Conservation (phyloP, 2,797 vertebrate species). For the Hafferia zeledoni region DNA sequence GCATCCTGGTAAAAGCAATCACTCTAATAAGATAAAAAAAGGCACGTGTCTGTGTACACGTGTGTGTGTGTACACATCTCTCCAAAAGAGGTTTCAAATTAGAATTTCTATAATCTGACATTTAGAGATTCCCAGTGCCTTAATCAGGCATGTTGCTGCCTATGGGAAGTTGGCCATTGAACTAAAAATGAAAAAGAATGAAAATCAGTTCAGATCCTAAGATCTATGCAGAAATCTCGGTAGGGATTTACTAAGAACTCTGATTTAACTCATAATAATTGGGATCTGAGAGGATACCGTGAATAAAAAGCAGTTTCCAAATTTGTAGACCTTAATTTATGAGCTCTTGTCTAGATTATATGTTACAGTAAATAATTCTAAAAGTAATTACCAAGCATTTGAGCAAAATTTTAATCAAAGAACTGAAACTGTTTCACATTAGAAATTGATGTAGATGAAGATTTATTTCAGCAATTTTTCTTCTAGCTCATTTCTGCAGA, state of each 20-base stretch:
- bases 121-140: neutral
- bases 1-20: neutral
- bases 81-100: neutral
- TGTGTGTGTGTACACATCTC: neutral
- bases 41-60: fast-evolving
- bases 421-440: constrained; percentile 3
- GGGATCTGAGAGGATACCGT: neutral
- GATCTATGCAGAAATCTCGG: neutral
- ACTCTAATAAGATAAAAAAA: neutral
- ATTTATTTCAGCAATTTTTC: constrained; percentile 48
- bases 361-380: constrained; percentile 54
- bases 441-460: constrained; percentile 23
- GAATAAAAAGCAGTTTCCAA: constrained; percentile 15
- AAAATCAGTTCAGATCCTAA: neutral
- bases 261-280: neutral
- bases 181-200: neutral
- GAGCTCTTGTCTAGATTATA: constrained; percentile 42
- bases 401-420: constrained; percentile 52
- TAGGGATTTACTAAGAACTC: neutral
- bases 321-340: constrained; percentile 40
- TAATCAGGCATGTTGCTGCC: neutral
- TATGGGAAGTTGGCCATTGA: neutral
- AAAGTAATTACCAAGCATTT: constrained; percentile 44
- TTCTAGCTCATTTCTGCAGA: neutral
- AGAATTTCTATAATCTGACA: neutral